Evolutionary conservation across 2,888 invertebrate genomes (phyloP).

Genomic region (Brachypalpus laphriformis): DNA sequence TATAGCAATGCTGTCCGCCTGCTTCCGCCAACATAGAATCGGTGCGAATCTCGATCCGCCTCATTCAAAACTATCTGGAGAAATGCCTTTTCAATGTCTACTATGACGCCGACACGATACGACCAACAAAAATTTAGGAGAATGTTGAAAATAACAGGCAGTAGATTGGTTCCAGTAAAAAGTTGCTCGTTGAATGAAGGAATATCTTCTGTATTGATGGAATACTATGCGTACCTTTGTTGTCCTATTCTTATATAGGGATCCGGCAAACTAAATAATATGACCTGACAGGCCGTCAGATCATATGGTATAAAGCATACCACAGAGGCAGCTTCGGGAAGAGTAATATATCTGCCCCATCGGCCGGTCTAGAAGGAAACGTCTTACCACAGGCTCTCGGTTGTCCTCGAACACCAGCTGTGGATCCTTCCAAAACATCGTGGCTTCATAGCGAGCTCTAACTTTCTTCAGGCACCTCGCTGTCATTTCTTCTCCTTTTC

Average conservation of each 20-base stretch:
- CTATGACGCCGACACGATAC: background rate
- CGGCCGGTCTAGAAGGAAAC: no score
- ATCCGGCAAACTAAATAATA: background rate
- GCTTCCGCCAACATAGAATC: background rate
- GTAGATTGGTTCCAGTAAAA: background rate
- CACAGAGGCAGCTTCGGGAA: no score
- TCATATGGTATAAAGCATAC: no score
- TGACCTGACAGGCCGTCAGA: background rate
- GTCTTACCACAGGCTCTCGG: no score
- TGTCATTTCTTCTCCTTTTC: background rate
- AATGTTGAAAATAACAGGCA: constrained; percentile 9
- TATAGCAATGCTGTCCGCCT: no score
- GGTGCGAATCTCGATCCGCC: background rate
- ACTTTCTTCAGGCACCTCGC: background rate
- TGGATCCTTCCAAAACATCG: constrained; percentile 4
- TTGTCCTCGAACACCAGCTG: no score
- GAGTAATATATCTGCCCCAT: no score
- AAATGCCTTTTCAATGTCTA: constrained; percentile 21
- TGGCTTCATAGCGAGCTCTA: constrained; percentile 1
- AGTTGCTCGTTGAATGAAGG: constrained; percentile 1
- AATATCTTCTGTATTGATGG: background rate
- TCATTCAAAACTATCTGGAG: constrained; percentile 9
- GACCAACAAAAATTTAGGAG: constrained; percentile 1
- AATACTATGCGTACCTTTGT: background rate
- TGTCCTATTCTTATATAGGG: constrained; percentile 4